A percentile compares a stretch with the other conserved stretches of the same genome.
Conservation (phyloP, 2,888 invertebrate species). For the Lumbricus terrestris region DNA sequence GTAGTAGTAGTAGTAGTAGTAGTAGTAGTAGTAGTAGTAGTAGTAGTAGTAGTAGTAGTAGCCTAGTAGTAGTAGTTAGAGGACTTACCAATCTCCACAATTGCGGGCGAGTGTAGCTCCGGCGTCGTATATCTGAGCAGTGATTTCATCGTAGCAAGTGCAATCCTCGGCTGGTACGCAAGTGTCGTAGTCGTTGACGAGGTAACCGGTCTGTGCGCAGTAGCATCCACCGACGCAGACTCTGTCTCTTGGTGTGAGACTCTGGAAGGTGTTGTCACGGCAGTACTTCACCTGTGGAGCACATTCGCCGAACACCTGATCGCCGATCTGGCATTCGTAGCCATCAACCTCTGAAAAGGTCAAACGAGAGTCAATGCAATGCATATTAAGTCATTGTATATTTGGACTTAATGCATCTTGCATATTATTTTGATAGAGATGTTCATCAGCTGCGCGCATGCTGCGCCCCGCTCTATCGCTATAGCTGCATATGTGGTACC, state of each 20-base stretch:
- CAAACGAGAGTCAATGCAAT: not conserved
- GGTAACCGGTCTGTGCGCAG: not conserved
- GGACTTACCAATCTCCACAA: constrained; percentile 24
- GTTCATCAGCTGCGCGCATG: too few species aligned
- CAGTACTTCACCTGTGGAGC: constrained; percentile 24
- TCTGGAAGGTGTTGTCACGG: constrained; percentile 28
- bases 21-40: too few species aligned
- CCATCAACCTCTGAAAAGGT: constrained; percentile 7
- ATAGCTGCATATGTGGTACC: too few species aligned
- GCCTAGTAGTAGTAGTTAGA: too few species aligned
- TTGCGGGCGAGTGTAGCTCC: constrained; percentile 15
- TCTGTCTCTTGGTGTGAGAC: not conserved
- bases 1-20: too few species aligned
- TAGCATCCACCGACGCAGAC: not conserved
- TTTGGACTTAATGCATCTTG: not conserved
- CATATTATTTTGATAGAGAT: not conserved
- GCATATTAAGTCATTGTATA: not conserved
- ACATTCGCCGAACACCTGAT: constrained; percentile 19
- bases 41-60: too few species aligned
- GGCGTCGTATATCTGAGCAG: constrained; percentile 9
- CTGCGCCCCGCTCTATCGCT: too few species aligned
- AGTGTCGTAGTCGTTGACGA: constrained; percentile 14
- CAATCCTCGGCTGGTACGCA: constrained; percentile 14
- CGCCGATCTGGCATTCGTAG: constrained; percentile 13
- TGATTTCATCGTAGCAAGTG: constrained; percentile 19